Conservation (phyloP, 2,888 invertebrate species). For the Drosophila limbata region DNA sequence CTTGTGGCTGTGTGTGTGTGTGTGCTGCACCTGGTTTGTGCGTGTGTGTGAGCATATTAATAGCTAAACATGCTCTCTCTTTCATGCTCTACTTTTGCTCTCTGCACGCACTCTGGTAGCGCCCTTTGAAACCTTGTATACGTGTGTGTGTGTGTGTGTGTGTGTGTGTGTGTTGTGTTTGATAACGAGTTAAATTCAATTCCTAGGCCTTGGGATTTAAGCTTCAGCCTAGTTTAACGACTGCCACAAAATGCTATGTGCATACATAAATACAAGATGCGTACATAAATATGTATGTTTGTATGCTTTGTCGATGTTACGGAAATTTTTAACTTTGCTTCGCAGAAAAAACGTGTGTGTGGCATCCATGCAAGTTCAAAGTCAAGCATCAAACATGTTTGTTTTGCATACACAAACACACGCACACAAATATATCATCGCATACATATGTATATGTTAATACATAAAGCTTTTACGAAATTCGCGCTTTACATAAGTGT, state of each 20-base stretch:
- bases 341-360: slow-evolving; percentile 3
- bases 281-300: background rate
- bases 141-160: slow-evolving; percentile 11
- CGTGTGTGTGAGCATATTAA: slow-evolving; percentile 39
- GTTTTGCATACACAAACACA: slow-evolving; percentile 24
- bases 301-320: slow-evolving; percentile 17
- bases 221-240: slow-evolving; percentile 18
- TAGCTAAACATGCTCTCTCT: slow-evolving; percentile 27
- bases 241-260: slow-evolving; percentile 26
- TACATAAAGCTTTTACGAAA: slow-evolving; percentile 13
- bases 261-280: slow-evolving; percentile 17
- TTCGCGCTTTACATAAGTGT: slow-evolving; percentile 36
- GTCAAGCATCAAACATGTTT: slow-evolving; percentile 66
- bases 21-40: slow-evolving; percentile 61
- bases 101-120: slow-evolving; percentile 2
- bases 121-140: slow-evolving; percentile 28
- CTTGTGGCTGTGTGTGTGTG: slow-evolving; percentile 5
- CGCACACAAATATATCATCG: background rate
- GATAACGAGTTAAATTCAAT: slow-evolving; percentile 48
- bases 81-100: slow-evolving; percentile 16
- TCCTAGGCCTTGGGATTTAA: slow-evolving; percentile 46
- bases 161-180: slow-evolving; percentile 31
- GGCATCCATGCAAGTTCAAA: slow-evolving; percentile 62
- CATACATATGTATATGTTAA: background rate
- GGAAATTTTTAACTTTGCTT: slow-evolving; percentile 37